Conservation (phyloP, 2,113 vertebrate species). For the Osmerus mordax region DNA sequence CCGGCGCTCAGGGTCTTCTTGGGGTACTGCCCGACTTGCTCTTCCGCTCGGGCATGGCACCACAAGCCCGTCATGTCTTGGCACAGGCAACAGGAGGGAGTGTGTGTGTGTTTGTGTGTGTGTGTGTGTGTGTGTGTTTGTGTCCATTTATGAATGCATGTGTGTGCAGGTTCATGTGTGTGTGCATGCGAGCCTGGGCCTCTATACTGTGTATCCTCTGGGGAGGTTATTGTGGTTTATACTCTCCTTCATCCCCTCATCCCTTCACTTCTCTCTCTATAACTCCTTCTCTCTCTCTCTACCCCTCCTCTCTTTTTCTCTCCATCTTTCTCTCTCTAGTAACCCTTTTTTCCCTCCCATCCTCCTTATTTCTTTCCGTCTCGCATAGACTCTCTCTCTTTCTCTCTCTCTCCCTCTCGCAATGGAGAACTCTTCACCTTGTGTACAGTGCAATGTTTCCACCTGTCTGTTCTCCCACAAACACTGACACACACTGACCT, state of each 20-base stretch:
- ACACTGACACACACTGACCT: constrained; percentile 33
- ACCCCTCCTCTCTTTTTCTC: background rate
- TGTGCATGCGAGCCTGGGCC: constrained; percentile 1
- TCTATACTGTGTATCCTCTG: background rate
- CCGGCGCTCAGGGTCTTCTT: constrained; percentile 14
- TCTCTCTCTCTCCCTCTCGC: constrained; percentile 10
- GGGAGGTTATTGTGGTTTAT: constrained; percentile 23
- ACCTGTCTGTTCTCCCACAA: constrained; percentile 62
- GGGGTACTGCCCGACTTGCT: constrained; percentile 59
- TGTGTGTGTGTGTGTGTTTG: constrained; percentile 20
- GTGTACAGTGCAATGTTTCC: constrained; percentile 60
- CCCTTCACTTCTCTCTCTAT: background rate
- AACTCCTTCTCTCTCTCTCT: constrained; percentile 15
- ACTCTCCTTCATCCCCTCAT: background rate
- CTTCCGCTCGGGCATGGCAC: constrained; percentile 52
- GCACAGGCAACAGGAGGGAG: constrained; percentile 14
- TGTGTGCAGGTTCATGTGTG: background rate
- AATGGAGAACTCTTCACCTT: constrained; percentile 44
- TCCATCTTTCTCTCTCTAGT: background rate
- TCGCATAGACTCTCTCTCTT: background rate
- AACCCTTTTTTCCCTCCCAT: background rate
- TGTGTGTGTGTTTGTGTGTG: constrained; percentile 13
- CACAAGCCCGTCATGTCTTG: constrained; percentile 47
- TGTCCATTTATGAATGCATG: background rate
- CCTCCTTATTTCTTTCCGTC: constrained; percentile 15